Base-by-base conservation (phyloP, 2,888 invertebrate genomes). In the Hemicrepidius hirtus region DNA sequence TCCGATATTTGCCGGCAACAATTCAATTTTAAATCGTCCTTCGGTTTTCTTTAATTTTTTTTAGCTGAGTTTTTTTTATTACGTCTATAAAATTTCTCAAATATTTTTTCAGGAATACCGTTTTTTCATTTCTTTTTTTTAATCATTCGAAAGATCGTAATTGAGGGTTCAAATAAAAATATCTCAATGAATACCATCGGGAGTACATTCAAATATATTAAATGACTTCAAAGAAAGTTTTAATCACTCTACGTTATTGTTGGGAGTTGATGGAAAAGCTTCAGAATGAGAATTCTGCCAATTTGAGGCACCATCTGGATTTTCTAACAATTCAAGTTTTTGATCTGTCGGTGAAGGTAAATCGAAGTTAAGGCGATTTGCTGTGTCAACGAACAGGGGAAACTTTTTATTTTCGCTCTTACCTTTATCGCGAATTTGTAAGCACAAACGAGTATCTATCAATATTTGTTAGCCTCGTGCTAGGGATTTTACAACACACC, bases 261-360 rank as follows among this genome's bases (percentile, higher is more conserved):
- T 9, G 46, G 13, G n/a, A 6, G 9, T 7, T 50, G 24, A 50
- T 50, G 50, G 20, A n/a, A 5, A 20, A 44, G 28, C 12, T 16
- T 12, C 28, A 20, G 20, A 64, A 66, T 70, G 68, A 50, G 69
- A 73, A 75, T 66, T 40, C 65, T 74, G 70, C 73, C 79, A 79
- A 78, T 79, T 78, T 76, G 73, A 67, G 64, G 41, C 32, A 40
- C 28, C 67, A 9, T 24, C 7, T 18, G 49, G 60, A 62, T 60
- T 60, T 46, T 21, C 28, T 32, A 24, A 57, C 40, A 60, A 68
- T 68, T 35, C 49, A 24, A 7, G 46, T 20, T 50, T n/a, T 49
- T 49, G 63, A 64, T 50, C 50, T 50, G 50, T 9, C 6, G 24
- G n/a, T 50, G 50, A 50, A 24, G 24, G 50, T 24, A 68, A 63